Base-by-base conservation (phyloP, 2,797 vertebrate genomes). In the Scarus forsteni region DNA sequence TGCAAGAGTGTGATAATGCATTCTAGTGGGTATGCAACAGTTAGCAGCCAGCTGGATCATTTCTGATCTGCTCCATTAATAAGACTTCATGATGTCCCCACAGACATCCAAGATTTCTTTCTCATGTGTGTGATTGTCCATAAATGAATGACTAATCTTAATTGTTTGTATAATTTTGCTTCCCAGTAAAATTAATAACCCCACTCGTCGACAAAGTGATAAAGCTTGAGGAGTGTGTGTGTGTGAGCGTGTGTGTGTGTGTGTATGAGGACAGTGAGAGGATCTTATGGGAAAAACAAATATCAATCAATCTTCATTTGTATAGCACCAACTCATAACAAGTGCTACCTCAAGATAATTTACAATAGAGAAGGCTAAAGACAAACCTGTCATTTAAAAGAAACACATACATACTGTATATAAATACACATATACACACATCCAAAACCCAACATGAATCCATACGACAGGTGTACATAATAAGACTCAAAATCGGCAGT, bases 1-100 rank as follows among this genome's bases (percentile, higher is more conserved):
- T 85, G 71, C 83, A 84, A 85, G 86, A 71, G 83, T 78, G 85
- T 90, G 85, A 86, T 90, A 86, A 85, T 89, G 88, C 83, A 89
- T 89, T 85, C 67, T 85, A 88, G 89, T 85, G 72, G 70, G 50
- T 12, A 7, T 73, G 80, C 84, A 83, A 66, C 73, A 70, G 66
- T 81, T 86, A 81, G 71, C 55, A 63, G 67, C 77, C 78, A 83
- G 82, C 66, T 87, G 84, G 63, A 73, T 64, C 51, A 83, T 81
- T 82, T 88, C 79, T 83, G 83, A 88, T 89, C 70, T 46, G 51
- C 58, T 77, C 73, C 71, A 76, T 88, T 89, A 89, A 77, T 86
- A 87, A 80, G 79, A 85, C 80, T 84, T 85, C 44, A 82, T 84
- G 75, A 88, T 78, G 75, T 88, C 84, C 78, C 83, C 16, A 51